phyloP scores from a whole-genome alignment of 2,797 vertebrate genomes.

The Poecile montanus region DNA sequence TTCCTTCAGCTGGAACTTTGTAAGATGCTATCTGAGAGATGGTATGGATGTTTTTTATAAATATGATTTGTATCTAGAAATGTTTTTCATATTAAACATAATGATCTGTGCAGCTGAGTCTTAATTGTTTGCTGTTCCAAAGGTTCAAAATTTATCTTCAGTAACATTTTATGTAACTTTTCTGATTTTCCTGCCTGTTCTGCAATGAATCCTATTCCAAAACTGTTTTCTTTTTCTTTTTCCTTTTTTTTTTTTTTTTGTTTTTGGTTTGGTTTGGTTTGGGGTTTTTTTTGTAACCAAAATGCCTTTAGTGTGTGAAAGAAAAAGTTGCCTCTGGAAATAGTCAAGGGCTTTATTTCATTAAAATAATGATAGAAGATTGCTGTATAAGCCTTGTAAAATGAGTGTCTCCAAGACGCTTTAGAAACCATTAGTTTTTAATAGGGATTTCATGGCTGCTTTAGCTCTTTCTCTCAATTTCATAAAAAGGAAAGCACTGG shows the following conservation, averaged over 20 bases:
- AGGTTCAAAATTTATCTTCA: background rate
- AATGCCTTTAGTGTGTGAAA: background rate
- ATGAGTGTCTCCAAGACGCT: constrained; percentile 34
- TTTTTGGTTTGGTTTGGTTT: too few species aligned
- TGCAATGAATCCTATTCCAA: background rate
- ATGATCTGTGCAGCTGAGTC: background rate
- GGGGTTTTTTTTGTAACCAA: background rate
- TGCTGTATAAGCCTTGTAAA: constrained; percentile 46
- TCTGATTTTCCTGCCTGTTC: constrained; percentile 7
- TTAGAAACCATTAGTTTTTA: constrained; percentile 55
- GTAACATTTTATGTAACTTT: background rate
- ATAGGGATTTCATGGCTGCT: constrained; percentile 56
- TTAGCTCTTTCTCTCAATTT: constrained; percentile 36
- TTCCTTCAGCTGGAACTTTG: constrained; percentile 45
- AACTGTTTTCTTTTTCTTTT: background rate
- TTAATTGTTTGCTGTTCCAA: constrained; percentile 36
- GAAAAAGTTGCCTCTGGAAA: constrained; percentile 39
- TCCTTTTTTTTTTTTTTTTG: background rate
- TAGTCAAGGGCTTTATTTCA: constrained; percentile 27
- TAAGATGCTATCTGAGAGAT: constrained; percentile 44
- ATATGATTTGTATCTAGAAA: constrained; percentile 25
- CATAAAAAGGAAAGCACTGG: background rate
- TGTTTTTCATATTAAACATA: constrained; percentile 57
- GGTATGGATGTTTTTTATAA: constrained; percentile 45
- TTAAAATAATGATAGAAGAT: constrained; percentile 47